These are phyloP conservation scores for Vireo altiloquus DNA, from an alignment of 2,113 vertebrate species.

Conservation along the genomic window DNA sequence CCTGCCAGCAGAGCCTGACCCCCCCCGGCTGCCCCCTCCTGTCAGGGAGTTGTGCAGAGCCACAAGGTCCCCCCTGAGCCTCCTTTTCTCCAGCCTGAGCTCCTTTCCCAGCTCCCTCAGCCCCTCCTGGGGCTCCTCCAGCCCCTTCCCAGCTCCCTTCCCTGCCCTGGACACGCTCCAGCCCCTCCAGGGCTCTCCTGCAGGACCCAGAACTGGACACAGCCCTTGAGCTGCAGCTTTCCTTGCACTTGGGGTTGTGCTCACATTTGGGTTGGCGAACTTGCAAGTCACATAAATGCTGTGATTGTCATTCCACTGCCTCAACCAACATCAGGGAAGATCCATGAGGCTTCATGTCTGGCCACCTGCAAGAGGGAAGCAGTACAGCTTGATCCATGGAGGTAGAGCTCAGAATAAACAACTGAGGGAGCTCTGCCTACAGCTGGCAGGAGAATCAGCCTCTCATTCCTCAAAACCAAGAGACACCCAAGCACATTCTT, in stretches of 20 bases:
- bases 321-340: not conserved
- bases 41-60: not conserved
- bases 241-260: accelerated
- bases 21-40: not conserved
- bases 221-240: not conserved
- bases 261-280: accelerated
- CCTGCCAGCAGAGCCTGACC: not conserved
- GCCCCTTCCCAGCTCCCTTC: not conserved
- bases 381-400: accelerated
- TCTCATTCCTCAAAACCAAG: not conserved
- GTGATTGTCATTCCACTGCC: not conserved
- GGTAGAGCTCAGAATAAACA: not conserved
- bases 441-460: not conserved
- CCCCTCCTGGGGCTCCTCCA: not conserved
- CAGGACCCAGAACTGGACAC: not conserved
- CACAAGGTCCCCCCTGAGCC: not conserved
- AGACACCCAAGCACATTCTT: not conserved
- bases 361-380: not conserved
- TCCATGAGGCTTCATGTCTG: not conserved
- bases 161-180: not conserved
- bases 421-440: not conserved
- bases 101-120: not conserved
- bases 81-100: not conserved
- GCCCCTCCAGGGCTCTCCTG: not conserved
- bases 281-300: accelerated